A percentile compares a stretch with the other conserved stretches of the same genome.
Evolutionary conservation across 2,797 vertebrate genomes (phyloP).

Genomic region (Lepus townsendii): DNA sequence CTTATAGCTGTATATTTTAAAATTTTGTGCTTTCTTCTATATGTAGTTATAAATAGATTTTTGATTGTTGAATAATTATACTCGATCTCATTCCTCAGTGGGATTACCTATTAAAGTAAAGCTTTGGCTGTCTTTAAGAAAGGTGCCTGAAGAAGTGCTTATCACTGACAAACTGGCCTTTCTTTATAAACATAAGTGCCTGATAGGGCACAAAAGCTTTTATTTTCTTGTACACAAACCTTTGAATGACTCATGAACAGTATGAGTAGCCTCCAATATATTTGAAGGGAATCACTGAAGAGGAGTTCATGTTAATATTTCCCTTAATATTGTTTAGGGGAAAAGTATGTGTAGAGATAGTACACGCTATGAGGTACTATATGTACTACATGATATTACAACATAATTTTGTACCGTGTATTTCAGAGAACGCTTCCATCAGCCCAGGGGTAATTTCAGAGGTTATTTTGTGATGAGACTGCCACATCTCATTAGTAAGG

Average conservation of each 20-base stretch:
- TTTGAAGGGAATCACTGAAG: not conserved
- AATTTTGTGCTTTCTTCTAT: not conserved
- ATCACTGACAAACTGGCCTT: not conserved
- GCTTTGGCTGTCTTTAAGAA: not conserved
- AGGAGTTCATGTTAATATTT: not conserved
- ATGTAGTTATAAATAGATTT: not conserved
- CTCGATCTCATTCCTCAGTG: not conserved
- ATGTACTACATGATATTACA: not conserved
- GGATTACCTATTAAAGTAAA: not conserved
- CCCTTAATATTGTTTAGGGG: not conserved
- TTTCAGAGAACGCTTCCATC: not conserved
- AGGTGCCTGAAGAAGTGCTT: not conserved
- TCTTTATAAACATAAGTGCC: not conserved
- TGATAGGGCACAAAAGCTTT: not conserved
- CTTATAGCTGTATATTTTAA: not conserved
- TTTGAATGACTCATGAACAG: not conserved
- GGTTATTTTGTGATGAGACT: not conserved
- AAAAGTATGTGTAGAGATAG: not conserved
- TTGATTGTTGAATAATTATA: not conserved
- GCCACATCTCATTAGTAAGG: not conserved
- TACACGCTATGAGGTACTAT: not conserved
- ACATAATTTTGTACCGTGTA: not conserved
- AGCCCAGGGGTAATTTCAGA: not conserved
- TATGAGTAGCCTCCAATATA: not conserved
- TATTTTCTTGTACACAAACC: not conserved